These are phyloP conservation scores for Erpetoichthys calabaricus DNA, from an alignment of 2,797 vertebrate species.

Conservation along the genomic window DNA sequence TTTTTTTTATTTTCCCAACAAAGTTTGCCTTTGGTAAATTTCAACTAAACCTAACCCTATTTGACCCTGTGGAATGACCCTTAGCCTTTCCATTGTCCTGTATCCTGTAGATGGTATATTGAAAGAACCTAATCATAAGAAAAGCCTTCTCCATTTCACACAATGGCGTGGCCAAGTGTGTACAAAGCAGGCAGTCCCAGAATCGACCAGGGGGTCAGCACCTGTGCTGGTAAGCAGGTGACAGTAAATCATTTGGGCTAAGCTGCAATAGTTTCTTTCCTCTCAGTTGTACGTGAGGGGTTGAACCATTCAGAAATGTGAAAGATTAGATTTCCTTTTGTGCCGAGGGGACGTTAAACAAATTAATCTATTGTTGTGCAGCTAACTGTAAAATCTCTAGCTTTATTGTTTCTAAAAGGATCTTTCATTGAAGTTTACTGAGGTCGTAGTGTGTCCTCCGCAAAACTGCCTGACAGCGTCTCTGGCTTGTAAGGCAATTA, in stretches of 20 bases:
- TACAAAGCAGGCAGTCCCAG: slow-evolving; percentile 39
- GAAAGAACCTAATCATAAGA: slow-evolving; percentile 35
- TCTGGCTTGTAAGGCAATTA: slow-evolving; percentile 2
- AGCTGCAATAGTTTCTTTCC: slow-evolving; percentile 46
- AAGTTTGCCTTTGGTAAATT: slow-evolving; percentile 23
- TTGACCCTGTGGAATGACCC: slow-evolving; percentile 40
- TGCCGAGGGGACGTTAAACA: slow-evolving; percentile 70
- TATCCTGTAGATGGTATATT: slow-evolving; percentile 46
- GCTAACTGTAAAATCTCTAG: slow-evolving; percentile 88
- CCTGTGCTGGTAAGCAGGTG: slow-evolving; percentile 69
- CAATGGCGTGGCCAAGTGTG: slow-evolving; percentile 46
- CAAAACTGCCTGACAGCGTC: slow-evolving; percentile 7
- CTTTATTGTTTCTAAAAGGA: slow-evolving; percentile 60
- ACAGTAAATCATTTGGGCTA: slow-evolving; percentile 36
- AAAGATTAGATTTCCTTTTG: slow-evolving; percentile 71
- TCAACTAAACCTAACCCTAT: slow-evolving; percentile 57
- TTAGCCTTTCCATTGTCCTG: slow-evolving; percentile 51
- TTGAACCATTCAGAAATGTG: slow-evolving; percentile 61
- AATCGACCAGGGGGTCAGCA: slow-evolving; percentile 51
- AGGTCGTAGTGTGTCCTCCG: slow-evolving; percentile 44
- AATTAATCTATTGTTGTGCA: slow-evolving; percentile 84
- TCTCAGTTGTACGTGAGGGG: slow-evolving; percentile 40
- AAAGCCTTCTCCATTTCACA: slow-evolving; percentile 44
- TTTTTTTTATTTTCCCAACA: neutral
- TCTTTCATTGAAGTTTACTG: slow-evolving; percentile 47